Conservation (phyloP, 2,888 invertebrate species). For the Amblyjoppa fuscipennis region DNA sequence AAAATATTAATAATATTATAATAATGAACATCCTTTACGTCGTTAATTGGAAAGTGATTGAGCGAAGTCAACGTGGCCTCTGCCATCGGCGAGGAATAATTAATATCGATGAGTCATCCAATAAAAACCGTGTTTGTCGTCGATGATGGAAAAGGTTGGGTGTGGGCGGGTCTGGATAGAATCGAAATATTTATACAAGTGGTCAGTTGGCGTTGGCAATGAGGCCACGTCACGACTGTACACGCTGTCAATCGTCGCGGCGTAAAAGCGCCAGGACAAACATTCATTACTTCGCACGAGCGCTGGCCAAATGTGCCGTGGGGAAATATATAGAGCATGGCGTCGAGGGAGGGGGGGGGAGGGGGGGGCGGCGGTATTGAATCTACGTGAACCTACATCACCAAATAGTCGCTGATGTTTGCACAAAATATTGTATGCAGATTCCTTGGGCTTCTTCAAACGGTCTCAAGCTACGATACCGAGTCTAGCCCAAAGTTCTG, state of each 20-base stretch:
- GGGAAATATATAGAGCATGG: background rate
- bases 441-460: background rate
- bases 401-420: background rate
- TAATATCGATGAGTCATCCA: conserved; percentile 27
- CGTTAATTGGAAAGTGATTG: conserved; percentile 26
- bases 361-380: conserved; percentile 13
- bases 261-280: conserved; percentile 58
- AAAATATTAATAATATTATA: background rate
- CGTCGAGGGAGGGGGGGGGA: background rate
- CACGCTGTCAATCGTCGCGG: conserved; percentile 54
- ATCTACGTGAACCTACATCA: background rate
- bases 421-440: background rate
- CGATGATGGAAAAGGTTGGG: conserved; percentile 8
- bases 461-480: background rate
- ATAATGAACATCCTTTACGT: background rate
- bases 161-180: background rate
- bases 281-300: conserved; percentile 62
- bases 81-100: conserved; percentile 27
- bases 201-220: conserved; percentile 22
- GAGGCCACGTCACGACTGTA: conserved; percentile 19
- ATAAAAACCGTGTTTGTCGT: conserved; percentile 10
- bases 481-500: too few relatives aligned
- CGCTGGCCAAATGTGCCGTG: conserved; percentile 22
- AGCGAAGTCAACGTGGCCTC: background rate
- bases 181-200: conserved; percentile 61